Conservation (phyloP, 2,113 vertebrate genomes). For the Leptodactylus fuscus region DNA sequence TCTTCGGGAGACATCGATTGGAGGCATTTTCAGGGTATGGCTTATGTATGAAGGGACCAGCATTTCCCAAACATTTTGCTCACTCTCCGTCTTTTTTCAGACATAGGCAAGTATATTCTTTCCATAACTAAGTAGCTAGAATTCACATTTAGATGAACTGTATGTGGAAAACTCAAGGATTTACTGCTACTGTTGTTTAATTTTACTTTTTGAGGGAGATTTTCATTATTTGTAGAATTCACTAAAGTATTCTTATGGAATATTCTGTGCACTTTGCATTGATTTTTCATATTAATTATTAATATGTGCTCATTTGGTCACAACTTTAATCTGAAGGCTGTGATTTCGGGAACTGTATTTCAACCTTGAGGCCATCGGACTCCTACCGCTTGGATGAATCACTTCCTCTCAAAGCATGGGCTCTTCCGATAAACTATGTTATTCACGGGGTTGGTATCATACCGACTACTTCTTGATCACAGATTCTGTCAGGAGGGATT, state of each 20-base stretch:
- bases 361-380: conserved; percentile 8
- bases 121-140: no score
- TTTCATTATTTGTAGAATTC: neutral
- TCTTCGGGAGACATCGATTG: no score
- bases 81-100: no score
- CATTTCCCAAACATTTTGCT: no score
- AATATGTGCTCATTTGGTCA: neutral
- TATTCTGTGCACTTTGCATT: neutral
- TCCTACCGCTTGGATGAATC: conserved; percentile 23
- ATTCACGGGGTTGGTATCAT: conserved; percentile 62
- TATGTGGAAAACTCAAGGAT: no score
- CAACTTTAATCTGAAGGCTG: neutral
- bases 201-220: neutral
- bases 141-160: no score
- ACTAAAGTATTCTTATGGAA: neutral
- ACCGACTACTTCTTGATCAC: conserved; percentile 33
- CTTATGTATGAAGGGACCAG: no score
- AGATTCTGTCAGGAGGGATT: conserved; percentile 65
- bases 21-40: no score
- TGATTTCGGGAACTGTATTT: neutral
- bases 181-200: neutral
- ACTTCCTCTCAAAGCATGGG: conserved; percentile 39
- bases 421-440: conserved; percentile 43
- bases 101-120: no score
- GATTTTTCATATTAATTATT: neutral